Percentiles rank a stretch among this genome's conserved stretches.
Conservation (phyloP, 2,113 vertebrate species). For the Hylia prasina region DNA sequence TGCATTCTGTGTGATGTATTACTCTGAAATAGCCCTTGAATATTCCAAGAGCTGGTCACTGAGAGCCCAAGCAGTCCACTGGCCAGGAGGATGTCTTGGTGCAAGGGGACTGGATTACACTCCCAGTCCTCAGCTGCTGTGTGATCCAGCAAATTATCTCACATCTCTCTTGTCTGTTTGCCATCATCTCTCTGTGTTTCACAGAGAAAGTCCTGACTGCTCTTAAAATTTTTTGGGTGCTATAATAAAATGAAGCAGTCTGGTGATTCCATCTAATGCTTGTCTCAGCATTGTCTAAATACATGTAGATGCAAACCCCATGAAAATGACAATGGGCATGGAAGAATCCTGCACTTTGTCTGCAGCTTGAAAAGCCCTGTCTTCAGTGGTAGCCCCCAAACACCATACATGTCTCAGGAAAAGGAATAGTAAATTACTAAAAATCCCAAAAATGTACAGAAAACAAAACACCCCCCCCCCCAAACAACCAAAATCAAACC, state of each 20-base stretch:
- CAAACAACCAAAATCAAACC: too few relatives aligned
- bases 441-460: fast-evolving
- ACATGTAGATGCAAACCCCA: not conserved
- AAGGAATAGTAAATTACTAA: not conserved
- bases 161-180: not conserved
- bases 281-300: not conserved
- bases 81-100: not conserved
- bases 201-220: not conserved
- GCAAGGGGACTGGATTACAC: not conserved
- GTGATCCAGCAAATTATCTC: not conserved
- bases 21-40: not conserved
- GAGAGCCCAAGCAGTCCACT: not conserved
- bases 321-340: not conserved
- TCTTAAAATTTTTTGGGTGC: not conserved
- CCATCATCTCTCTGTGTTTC: not conserved
- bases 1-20: not conserved
- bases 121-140: not conserved
- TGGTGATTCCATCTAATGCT: not conserved
- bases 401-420: not conserved
- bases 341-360: not conserved
- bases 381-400: not conserved
- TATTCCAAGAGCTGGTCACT: not conserved
- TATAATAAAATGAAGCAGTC: not conserved
- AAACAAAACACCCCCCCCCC: too few relatives aligned
- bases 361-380: not conserved